Evolutionary conservation across 2,888 invertebrate species (phyloP).

Genomic region (Tipula vernalis): DNA sequence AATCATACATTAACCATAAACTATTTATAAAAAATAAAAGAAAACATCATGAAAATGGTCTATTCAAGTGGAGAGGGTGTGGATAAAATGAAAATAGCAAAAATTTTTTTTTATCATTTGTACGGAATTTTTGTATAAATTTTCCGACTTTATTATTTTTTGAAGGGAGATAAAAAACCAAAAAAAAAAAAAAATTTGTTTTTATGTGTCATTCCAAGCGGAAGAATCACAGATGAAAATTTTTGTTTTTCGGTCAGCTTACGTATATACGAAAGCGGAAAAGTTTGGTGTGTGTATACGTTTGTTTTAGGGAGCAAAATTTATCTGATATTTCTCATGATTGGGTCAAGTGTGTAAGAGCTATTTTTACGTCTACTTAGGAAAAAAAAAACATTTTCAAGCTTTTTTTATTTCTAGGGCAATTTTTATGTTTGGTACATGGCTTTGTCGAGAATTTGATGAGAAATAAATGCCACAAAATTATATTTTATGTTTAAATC

Average conservation of each 20-base stretch:
- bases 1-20: neutral
- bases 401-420: neutral
- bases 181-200: neutral
- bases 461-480: neutral
- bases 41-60: neutral
- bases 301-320: neutral
- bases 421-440: neutral
- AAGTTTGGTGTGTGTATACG: neutral
- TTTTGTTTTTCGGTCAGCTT: neutral
- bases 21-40: neutral
- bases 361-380: neutral
- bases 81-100: neutral
- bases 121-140: neutral
- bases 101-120: neutral
- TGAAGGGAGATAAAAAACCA: neutral
- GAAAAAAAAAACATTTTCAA: neutral
- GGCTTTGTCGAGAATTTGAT: neutral
- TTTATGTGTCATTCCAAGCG: neutral
- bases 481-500: neutral
- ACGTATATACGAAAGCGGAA: neutral
- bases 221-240: neutral
- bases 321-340: neutral
- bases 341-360: neutral
- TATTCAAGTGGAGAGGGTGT: neutral
- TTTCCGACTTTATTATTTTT: neutral